Evolutionary conservation across 2,888 invertebrate genomes (phyloP), one percentile per base, ranked within the genome.

Genomic region (Theretra japonica): DNA sequence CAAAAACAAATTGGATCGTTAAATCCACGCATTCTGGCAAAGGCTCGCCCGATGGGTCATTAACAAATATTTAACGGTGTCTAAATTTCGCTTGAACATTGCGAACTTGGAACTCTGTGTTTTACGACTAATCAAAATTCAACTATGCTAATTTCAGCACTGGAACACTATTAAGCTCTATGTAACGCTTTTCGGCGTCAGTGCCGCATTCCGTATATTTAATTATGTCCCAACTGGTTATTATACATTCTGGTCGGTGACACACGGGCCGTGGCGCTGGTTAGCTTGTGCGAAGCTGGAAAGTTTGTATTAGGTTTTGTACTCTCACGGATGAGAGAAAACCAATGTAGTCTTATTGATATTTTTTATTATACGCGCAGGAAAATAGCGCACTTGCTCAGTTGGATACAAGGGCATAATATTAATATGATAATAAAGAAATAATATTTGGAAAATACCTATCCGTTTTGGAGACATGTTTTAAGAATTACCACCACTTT

Each of bases 41-140:
- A 65, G 41, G 65, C 41, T 48, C 48, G n/a, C 53, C 53, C 53
- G 53, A 53, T 65, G 30, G n/a, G 75, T 78, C 79, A 80, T 81
- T 77, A 80, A 79, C 78, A 78, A 82, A 87, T 85, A 86, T 86
- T 87, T 89, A 91, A 92, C 88, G 84, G 83, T 75, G 65, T 65
- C 65, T 23, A 69, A 25, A 62, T 70, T 53, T 30, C 76, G 78
- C 76, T 81, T 80, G 77, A 79, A 81, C 77, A 80, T 83, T 80
- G 79, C 85, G 83, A 56, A 71, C 33, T 71, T 70, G 30, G 28
- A 86, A 87, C 86, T 75, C 77, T 87, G 86, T 86, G 86, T 90
- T 90, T 88, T 87, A 90, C 85, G 86, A 88, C 89, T 91, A 88
- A 91, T 92, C 90, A 91, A 91, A 91, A 92, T 92, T 92, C 91